phyloP scores from a whole-genome alignment of 2,888 invertebrate genomes.

The Eristalis arbustorum region DNA sequence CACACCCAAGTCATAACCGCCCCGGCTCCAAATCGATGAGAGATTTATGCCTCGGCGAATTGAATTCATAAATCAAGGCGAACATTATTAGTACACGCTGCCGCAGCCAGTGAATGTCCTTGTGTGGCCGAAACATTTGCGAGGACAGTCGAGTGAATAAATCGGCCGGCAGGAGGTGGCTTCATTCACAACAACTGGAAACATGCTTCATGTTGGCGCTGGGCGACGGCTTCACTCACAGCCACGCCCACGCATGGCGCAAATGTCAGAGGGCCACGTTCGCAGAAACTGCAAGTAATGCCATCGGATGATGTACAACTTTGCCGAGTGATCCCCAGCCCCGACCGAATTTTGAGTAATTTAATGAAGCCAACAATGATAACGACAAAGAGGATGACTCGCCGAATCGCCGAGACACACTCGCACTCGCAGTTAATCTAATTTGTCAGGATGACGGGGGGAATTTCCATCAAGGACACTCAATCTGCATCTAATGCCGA shows the following conservation, averaged over 20 bases:
- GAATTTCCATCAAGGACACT: conserved; percentile 33
- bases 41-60: conserved; percentile 64
- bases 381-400: conserved; percentile 15
- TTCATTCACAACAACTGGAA: not conserved
- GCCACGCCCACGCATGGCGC: not conserved
- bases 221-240: not conserved
- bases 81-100: conserved; percentile 8
- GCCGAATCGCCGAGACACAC: not conserved
- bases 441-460: conserved; percentile 20
- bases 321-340: not conserved
- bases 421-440: conserved; percentile 16
- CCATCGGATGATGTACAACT: not conserved
- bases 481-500: conserved; percentile 36
- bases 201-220: not conserved
- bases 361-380: conserved; percentile 32
- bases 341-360: not conserved
- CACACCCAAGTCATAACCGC: conserved; percentile 6
- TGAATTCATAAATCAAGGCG: conserved; percentile 65
- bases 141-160: conserved; percentile 44
- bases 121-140: conserved; percentile 4
- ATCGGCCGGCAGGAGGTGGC: too few relatives aligned
- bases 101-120: conserved; percentile 1
- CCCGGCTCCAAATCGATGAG: conserved; percentile 39
- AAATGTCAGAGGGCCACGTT: conserved; percentile 5
- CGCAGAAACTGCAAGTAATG: not conserved